Evolutionary conservation across 2,113 vertebrate species (phyloP).

Genomic region (Otus sunia): DNA sequence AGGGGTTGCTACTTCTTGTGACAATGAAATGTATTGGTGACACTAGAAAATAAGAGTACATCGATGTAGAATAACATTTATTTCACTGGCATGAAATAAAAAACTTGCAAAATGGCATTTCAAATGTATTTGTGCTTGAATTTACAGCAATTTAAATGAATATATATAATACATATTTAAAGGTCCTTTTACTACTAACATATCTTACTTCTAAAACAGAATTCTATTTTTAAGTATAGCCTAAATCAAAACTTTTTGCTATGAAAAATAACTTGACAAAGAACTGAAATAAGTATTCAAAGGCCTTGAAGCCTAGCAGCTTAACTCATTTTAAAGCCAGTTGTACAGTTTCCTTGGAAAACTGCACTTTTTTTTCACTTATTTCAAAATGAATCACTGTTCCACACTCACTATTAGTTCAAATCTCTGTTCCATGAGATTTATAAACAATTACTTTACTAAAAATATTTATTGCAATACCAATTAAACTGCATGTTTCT

Average conservation of each 20-base stretch:
- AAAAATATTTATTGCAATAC: neutral
- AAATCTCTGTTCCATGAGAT: neutral
- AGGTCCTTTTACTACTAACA: conserved; percentile 15
- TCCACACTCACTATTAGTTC: conserved; percentile 10
- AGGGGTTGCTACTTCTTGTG: neutral
- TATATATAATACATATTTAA: neutral
- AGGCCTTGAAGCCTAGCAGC: conserved; percentile 14
- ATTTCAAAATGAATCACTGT: conserved; percentile 20
- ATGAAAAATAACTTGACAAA: conserved; percentile 34
- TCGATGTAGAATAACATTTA: neutral
- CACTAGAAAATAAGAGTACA: neutral
- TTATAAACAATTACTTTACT: neutral
- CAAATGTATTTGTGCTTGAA: neutral
- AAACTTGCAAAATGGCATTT: neutral
- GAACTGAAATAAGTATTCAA: conserved; percentile 16
- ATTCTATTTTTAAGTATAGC: neutral
- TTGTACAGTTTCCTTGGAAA: conserved; percentile 2
- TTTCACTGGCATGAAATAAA: neutral
- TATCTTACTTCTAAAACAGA: neutral
- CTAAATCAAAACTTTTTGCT: conserved; percentile 56
- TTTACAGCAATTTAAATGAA: neutral
- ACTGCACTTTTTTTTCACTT: conserved; percentile 2
- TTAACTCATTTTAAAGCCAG: conserved; percentile 40
- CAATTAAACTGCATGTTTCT: neutral
- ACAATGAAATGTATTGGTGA: neutral